phyloP scores from a whole-genome alignment of 1,140 invertebrate species.

The Charaxes varanes region DNA sequence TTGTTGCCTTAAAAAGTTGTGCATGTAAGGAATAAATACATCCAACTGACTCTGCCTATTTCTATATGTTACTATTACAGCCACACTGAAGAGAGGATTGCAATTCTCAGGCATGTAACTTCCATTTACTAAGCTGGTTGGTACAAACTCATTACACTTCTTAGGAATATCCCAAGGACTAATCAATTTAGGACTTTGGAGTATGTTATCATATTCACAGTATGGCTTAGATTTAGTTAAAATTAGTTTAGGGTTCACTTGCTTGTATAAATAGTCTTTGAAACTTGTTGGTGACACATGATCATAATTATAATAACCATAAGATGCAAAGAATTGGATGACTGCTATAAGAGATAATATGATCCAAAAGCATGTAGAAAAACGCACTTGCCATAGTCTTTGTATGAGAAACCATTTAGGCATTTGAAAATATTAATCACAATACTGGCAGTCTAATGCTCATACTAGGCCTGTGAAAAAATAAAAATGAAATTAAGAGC shows the following conservation, averaged over 20 bases:
- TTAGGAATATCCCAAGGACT: constrained; percentile 31
- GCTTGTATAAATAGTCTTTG: constrained; percentile 32
- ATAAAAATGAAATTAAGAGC: too few species aligned
- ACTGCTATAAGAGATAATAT: constrained; percentile 32
- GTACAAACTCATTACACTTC: constrained; percentile 32
- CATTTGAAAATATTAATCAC: constrained; percentile 28
- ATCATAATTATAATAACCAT: constrained; percentile 40
- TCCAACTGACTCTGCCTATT: constrained; percentile 87
- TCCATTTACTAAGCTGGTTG: constrained; percentile 67
- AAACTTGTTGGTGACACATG: constrained; percentile 33
- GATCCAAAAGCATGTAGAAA: constrained; percentile 22
- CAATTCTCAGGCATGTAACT: constrained; percentile 84
- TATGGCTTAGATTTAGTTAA: constrained; percentile 32
- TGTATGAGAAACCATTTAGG: constrained; percentile 36
- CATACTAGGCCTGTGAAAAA: constrained; percentile 6
- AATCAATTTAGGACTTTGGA: constrained; percentile 26
- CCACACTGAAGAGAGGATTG: constrained; percentile 83
- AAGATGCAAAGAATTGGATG: constrained; percentile 34
- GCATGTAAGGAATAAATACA: constrained; percentile 90
- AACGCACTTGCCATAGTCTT: constrained; percentile 29
- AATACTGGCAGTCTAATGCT: background rate
- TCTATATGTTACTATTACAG: constrained; percentile 92
- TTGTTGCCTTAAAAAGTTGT: constrained; percentile 91
- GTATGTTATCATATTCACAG: constrained; percentile 44
- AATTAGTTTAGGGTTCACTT: constrained; percentile 33